These are phyloP conservation scores for Protosalanx chinensis DNA, from an alignment of 2,797 vertebrate species.

Conservation along the genomic window DNA sequence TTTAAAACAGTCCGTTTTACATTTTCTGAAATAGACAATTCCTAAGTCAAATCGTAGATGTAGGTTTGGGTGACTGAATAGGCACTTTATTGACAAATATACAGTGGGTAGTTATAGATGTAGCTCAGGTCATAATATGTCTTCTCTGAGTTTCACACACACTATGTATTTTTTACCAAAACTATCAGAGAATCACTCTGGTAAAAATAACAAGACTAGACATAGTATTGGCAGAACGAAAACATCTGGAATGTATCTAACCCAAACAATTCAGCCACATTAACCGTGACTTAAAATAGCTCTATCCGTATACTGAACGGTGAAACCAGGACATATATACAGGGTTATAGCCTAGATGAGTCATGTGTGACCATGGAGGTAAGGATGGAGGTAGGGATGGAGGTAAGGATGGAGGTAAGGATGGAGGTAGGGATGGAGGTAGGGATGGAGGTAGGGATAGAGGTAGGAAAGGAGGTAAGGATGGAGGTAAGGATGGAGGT, in stretches of 20 bases:
- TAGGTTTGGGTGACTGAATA: no score
- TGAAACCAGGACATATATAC: background rate
- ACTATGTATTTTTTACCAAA: no score
- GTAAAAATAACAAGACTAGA: background rate
- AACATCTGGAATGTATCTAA: background rate
- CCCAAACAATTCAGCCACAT: no score
- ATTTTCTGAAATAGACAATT: background rate
- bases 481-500: no score
- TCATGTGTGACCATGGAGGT: background rate
- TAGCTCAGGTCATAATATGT: no score
- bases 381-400: background rate
- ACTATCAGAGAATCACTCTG: no score
- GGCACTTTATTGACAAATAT: background rate
- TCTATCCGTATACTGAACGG: no score
- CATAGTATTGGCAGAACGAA: background rate
- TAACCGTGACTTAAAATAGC: no score
- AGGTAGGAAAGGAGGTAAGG: background rate
- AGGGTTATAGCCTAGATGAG: background rate
- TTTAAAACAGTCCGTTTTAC: background rate
- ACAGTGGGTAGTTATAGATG: no score
- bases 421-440: background rate
- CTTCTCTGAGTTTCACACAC: no score
- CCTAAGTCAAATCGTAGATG: background rate
- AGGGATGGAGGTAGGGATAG: no score
- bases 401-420: background rate